phyloP scores from a whole-genome alignment of 1,140 invertebrate species.

The Diuraphis noxia region DNA sequence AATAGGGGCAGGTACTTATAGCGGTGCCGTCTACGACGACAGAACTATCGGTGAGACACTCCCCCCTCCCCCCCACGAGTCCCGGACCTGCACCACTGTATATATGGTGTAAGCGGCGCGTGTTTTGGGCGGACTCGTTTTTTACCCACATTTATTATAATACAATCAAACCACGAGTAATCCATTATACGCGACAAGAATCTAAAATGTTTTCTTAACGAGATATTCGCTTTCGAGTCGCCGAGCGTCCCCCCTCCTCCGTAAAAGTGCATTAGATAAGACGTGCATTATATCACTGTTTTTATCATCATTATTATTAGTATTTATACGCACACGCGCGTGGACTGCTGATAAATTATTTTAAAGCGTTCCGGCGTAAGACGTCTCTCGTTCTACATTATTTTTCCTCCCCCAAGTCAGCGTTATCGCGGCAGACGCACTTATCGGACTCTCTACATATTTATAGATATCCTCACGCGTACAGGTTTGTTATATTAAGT shows the following conservation, averaged over 20 bases:
- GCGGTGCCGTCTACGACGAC: background rate
- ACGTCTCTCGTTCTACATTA: background rate
- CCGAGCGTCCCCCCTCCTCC: background rate
- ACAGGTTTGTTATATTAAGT: too few species aligned
- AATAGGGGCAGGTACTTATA: background rate
- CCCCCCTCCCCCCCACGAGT: too few species aligned
- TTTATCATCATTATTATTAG: background rate
- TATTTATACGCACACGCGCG: background rate
- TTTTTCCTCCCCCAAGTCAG: background rate
- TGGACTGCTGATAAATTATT: background rate
- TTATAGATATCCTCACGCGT: background rate
- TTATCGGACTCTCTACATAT: background rate
- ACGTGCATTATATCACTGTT: background rate
- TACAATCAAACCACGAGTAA: background rate
- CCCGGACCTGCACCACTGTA: too few species aligned
- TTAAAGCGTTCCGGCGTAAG: background rate
- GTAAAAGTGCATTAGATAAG: background rate
- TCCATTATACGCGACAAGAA: slow-evolving; percentile 30
- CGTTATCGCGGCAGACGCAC: background rate
- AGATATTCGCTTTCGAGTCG: slow-evolving; percentile 15
- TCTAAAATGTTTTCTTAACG: slow-evolving; percentile 38
- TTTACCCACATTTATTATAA: slow-evolving; percentile 1
- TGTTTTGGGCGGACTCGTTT: background rate
- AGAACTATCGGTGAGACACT: background rate
- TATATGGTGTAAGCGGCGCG: too few species aligned